Conservation (phyloP, 2,797 vertebrate genomes). For the Apogon hyalosoma region DNA sequence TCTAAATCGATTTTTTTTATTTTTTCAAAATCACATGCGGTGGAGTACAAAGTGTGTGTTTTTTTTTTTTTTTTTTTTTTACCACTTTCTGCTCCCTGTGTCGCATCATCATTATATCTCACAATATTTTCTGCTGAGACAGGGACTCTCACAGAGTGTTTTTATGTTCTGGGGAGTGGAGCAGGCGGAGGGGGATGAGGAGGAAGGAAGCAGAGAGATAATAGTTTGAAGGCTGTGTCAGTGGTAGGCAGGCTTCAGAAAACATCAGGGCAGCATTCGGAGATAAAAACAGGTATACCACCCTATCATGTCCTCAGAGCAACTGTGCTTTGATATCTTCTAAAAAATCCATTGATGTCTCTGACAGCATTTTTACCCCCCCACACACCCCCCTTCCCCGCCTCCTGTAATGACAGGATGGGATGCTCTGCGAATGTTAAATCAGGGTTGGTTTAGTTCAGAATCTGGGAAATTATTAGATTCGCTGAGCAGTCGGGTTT, state of each 20-base stretch:
- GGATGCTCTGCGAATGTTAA: slow-evolving; percentile 54
- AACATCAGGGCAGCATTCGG: slow-evolving; percentile 79
- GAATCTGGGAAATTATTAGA: slow-evolving; percentile 29
- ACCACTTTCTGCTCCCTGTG: slow-evolving; percentile 53
- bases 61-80: slow-evolving; percentile 35
- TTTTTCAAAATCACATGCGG: slow-evolving; percentile 43
- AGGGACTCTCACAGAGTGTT: slow-evolving; percentile 68
- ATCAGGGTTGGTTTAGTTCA: slow-evolving; percentile 38
- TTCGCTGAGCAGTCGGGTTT: slow-evolving; percentile 10
- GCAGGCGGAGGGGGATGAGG: slow-evolving; percentile 39
- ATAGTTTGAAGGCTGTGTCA: slow-evolving; percentile 81
- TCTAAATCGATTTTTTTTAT: slow-evolving; percentile 41
- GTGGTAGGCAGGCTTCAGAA: slow-evolving; percentile 79
- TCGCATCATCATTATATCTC: slow-evolving; percentile 74
- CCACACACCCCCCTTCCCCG: slow-evolving; percentile 27
- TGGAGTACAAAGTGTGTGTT: slow-evolving; percentile 41
- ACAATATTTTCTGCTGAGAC: slow-evolving; percentile 80
- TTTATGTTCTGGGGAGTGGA: slow-evolving; percentile 68
- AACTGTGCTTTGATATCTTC: slow-evolving; percentile 82
- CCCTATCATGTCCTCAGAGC: slow-evolving; percentile 82
- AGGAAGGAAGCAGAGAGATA: slow-evolving; percentile 67
- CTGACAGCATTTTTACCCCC: slow-evolving; percentile 66
- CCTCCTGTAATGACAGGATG: slow-evolving; percentile 48
- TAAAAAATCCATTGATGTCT: slow-evolving; percentile 77
- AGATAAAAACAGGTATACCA: slow-evolving; percentile 85